phyloP scores from a whole-genome alignment of 2,888 invertebrate species.

The Nematopogon swammerdamellus region DNA sequence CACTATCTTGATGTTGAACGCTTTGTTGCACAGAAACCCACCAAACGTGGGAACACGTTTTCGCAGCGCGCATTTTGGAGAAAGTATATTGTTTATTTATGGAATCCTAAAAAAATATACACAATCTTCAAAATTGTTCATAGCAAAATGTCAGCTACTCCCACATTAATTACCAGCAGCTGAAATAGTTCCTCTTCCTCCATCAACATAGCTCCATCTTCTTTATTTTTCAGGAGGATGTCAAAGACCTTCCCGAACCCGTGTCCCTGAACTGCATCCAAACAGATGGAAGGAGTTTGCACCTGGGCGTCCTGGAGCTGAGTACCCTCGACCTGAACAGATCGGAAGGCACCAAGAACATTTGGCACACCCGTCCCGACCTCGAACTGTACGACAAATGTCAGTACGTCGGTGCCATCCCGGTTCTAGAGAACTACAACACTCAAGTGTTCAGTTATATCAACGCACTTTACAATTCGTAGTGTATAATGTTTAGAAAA shows the following conservation, averaged over 20 bases:
- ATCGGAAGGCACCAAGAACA: constrained; percentile 63
- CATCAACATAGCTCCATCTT: too few species aligned
- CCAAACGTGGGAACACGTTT: too few species aligned
- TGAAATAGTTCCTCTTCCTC: too few species aligned
- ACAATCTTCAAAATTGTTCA: too few species aligned
- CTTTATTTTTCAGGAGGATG: constrained; percentile 51
- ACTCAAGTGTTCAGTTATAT: constrained; percentile 73
- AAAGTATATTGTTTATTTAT: too few species aligned
- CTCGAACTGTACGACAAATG: constrained; percentile 65
- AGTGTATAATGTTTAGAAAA: constrained; percentile 14
- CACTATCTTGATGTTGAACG: too few species aligned
- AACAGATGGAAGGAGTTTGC: constrained; percentile 71
- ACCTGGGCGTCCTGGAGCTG: constrained; percentile 81
- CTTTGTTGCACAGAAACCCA: too few species aligned
- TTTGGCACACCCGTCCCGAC: constrained; percentile 71
- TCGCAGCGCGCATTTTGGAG: too few species aligned
- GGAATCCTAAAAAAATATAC: too few species aligned
- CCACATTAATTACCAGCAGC: too few species aligned
- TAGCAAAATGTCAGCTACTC: too few species aligned
- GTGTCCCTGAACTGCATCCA: constrained; percentile 80
- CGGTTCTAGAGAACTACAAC: constrained; percentile 72
- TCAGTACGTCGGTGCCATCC: constrained; percentile 61
- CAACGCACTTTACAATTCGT: constrained; percentile 74
- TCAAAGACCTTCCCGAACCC: constrained; percentile 68
- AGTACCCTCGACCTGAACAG: constrained; percentile 71